A percentile compares a stretch with the other conserved stretches of the same genome.
Evolutionary conservation across 2,797 vertebrate species (phyloP).

Genomic region (Gila robusta): DNA sequence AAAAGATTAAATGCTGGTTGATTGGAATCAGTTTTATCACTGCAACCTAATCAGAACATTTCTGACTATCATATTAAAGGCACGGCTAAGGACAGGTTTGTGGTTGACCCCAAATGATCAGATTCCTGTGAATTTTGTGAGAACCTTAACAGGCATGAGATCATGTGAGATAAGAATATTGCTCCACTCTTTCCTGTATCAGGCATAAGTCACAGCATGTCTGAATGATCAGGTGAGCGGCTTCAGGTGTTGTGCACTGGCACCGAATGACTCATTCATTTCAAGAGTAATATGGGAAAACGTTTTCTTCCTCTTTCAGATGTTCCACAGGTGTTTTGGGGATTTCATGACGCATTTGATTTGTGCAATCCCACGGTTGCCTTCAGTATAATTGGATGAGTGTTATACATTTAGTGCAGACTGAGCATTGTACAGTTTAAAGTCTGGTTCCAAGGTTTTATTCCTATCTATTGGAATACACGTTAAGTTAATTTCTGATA

Average conservation of each 20-base stretch:
- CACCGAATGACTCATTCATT: slow-evolving; percentile 16
- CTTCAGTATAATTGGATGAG: background rate
- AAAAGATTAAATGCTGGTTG: background rate
- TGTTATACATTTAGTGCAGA: background rate
- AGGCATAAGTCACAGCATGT: slow-evolving; percentile 28
- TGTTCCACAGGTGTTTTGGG: background rate
- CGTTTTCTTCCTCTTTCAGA: background rate
- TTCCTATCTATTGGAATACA: too few relatives aligned
- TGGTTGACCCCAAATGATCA: background rate
- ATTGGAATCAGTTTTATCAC: background rate
- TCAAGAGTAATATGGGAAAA: slow-evolving; percentile 1
- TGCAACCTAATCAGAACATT: background rate
- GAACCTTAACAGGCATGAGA: background rate
- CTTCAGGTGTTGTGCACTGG: slow-evolving; percentile 40
- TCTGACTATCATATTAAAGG: background rate
- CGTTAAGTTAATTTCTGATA: background rate
- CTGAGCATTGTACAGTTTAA: background rate
- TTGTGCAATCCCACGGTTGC: background rate
- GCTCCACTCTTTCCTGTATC: slow-evolving; percentile 12
- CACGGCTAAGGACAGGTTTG: slow-evolving; percentile 16
- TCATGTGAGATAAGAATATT: slow-evolving; percentile 27
- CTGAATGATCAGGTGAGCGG: slow-evolving; percentile 30
- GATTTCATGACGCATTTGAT: background rate
- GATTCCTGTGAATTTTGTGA: background rate
- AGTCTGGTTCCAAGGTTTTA: background rate